Evolutionary conservation across 2,113 vertebrate species (phyloP).

Genomic region (Microcebus tavaratra): DNA sequence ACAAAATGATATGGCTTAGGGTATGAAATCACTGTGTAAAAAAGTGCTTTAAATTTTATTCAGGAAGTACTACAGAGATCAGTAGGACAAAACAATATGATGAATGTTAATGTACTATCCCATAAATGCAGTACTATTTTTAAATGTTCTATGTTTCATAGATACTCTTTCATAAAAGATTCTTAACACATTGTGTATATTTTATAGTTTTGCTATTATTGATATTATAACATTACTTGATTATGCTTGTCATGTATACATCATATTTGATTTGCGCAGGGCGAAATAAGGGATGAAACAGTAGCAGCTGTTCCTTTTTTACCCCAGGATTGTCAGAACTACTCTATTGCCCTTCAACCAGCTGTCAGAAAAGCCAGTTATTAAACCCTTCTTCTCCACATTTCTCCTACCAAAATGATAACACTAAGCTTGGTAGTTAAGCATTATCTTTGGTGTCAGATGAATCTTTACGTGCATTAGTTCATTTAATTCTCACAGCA

Average conservation of each 20-base stretch:
- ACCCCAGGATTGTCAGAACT: not conserved
- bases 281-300: not conserved
- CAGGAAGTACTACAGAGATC: not conserved
- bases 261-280: not conserved
- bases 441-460: not conserved
- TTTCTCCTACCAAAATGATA: not conserved
- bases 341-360: not conserved
- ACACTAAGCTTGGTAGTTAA: not conserved
- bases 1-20: not conserved
- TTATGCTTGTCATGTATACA: not conserved
- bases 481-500: slow-evolving; percentile 23
- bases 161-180: not conserved
- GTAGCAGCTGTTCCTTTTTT: not conserved
- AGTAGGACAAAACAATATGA: not conserved
- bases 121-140: not conserved
- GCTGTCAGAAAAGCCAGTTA: not conserved
- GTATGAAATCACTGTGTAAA: not conserved
- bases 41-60: slow-evolving; percentile 13
- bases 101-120: not conserved
- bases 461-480: not conserved
- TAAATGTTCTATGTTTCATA: not conserved
- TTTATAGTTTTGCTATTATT: slow-evolving; percentile 27
- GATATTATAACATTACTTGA: not conserved
- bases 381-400: not conserved
- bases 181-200: not conserved